Evolutionary conservation across 2,888 invertebrate species (phyloP), one percentile per base, ranked within the genome.

Genomic region (Cordilura impudica): DNA sequence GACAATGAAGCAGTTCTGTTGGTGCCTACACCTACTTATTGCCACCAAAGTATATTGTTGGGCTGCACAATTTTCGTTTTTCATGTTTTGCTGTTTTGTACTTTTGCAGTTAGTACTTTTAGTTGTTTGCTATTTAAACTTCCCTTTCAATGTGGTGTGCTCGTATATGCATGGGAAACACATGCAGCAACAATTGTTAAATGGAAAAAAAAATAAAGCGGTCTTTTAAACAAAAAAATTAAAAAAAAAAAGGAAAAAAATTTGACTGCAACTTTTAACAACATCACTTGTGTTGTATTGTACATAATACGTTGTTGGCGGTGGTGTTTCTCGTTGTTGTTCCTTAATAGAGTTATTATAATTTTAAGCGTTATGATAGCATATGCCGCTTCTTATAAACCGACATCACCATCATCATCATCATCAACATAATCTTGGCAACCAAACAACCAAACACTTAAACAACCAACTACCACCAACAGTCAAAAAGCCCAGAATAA

Each of bases 361-460:
- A 88, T 87, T 79, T 86, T 87, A 87, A 87, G 88, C 88, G 88
- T 84, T 88, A 87, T 87, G 87, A 87, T 88, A 79, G 79, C 72
- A 71, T 72, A 56, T 56, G 74, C 61, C 79, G 74, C 78, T 73
- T 69, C 72, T 73, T 78, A 53, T 71, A 51, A 49, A 61, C 61
- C 71, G 75, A 60, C 71, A 71, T 70, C 73, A 72, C 39, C 53
- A 45, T 51, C 63, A 23, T 65, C 49, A 18, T 21, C 35, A 49
- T 51, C 65, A 71, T 45, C 65, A 51, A 49, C 70, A 66, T 71
- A 66, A 71, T 66, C 54, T 66, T 47, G 29, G 76, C 61, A 56
- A 51, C 35, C 26, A 47, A 18, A 54, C 71, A 65, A 56, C 54
- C 47, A 54, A 31, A 14, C 56, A 21, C 26, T 2, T 29, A 31